Conservation (phyloP, 2,113 vertebrate species). For the mouse (Mus musculus) region DNA sequence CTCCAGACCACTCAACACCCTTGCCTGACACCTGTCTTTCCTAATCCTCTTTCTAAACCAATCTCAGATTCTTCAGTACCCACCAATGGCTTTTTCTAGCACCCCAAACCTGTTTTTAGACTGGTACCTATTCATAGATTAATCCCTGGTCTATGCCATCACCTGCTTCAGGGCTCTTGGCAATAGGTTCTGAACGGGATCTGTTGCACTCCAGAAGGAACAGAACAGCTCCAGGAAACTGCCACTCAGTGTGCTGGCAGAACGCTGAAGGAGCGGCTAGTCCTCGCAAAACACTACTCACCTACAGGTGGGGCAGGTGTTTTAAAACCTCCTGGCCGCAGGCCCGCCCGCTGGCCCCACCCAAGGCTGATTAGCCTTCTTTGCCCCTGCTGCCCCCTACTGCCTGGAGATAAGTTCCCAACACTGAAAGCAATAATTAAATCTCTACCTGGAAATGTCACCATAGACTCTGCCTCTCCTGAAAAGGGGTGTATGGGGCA, state of each 20-base stretch:
- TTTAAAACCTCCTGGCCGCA: conserved; percentile 68
- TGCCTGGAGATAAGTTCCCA: conserved; percentile 59
- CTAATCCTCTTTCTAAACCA: background rate
- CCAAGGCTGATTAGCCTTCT: background rate
- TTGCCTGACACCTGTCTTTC: background rate
- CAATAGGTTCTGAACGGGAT: conserved; percentile 27
- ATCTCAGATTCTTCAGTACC: background rate
- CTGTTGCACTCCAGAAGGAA: background rate
- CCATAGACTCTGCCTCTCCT: background rate
- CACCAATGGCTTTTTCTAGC: background rate
- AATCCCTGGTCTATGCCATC: conserved; percentile 26
- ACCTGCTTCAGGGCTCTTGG: conserved; percentile 71
- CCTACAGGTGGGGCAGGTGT: conserved; percentile 57
- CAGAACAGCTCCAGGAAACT: conserved; percentile 32
- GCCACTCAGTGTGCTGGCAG: background rate
- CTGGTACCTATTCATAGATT: background rate
- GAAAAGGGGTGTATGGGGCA: background rate
- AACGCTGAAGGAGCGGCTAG: background rate
- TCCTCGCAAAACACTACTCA: conserved; percentile 49
- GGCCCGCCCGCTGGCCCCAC: conserved; percentile 15
- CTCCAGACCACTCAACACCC: background rate
- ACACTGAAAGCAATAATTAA: background rate
- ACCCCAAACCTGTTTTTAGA: conserved; percentile 29
- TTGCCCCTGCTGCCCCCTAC: conserved; percentile 76
- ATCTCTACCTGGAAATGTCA: background rate